phyloP scores from a whole-genome alignment of 2,888 invertebrate genomes.

The Eutolmus rufibarbis region DNA sequence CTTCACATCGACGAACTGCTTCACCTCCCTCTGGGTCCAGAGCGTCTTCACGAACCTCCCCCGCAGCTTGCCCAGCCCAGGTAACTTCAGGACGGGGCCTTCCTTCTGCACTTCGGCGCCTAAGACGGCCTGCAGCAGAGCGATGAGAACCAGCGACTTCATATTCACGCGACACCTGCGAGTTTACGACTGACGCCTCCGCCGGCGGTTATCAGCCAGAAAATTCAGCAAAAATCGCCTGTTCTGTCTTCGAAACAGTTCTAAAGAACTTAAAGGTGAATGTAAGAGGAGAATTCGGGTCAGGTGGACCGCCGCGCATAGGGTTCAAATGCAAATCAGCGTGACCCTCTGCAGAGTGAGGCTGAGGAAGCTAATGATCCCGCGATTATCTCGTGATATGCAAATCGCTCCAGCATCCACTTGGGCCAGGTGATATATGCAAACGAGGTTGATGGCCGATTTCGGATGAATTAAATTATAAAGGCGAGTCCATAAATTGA shows the following conservation, averaged over 20 bases:
- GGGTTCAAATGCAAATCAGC: neutral
- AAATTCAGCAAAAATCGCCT: neutral
- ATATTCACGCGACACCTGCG: conserved; percentile 8
- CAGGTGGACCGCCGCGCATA: neutral
- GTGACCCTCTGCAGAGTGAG: neutral
- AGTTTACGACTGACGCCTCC: neutral
- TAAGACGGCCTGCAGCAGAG: neutral
- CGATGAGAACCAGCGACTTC: neutral
- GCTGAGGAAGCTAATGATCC: neutral
- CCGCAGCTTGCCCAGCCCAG: conserved; percentile 56
- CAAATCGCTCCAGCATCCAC: neutral
- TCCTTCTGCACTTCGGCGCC: neutral
- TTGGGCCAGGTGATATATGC: neutral
- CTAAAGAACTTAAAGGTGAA: neutral
- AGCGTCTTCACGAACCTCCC: conserved; percentile 56
- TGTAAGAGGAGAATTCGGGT: neutral
- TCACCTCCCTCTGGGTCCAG: conserved; percentile 56
- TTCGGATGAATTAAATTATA: neutral
- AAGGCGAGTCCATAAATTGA: neutral
- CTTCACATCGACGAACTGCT: conserved; percentile 59
- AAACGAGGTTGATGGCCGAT: neutral
- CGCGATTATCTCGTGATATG: neutral
- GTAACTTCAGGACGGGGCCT: conserved; percentile 48
- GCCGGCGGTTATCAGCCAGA: neutral
- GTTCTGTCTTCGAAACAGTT: neutral